Evolutionary conservation across 2,797 vertebrate species (phyloP), one percentile per base, ranked within the genome.

Genomic region (Taeniopygia guttata): DNA sequence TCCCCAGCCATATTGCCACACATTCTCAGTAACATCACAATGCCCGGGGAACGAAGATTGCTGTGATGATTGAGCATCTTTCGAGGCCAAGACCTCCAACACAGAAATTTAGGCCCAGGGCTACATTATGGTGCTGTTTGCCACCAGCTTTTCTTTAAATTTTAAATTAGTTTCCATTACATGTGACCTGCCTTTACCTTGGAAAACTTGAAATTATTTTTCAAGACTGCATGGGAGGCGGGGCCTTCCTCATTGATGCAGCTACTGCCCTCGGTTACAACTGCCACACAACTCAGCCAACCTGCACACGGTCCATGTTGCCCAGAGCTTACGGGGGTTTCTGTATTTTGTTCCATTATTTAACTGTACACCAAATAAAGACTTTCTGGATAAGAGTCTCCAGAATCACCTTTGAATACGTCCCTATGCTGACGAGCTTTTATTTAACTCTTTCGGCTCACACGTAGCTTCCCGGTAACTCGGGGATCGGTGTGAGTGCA

Each of bases 221-320:
- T 32, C 32, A 19, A 22, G 86, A 6, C 15, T 1, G 14, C 0
- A 4, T 5, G 2, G 15, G 55, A n/a, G 2, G 16, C 29, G 22
- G 21, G 3, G 3, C 32, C 29, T 48, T 56, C 16, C 27, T 18
- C 36, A 10, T 0, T 7, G 38, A 30, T 6, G 5, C 5, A 7
- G 16, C 18, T 8, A 23, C 12, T 15, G 1, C 3, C 3, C 16
- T 12, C 7, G 2, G 58, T n/a, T 42, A 25, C 40, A 9, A 5
- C 0, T 7, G 26, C 36, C 32, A 36, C 22, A 2, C 1, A 27
- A 7, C 9, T 45, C 38, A 11, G 9, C 38, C 46, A 42, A 6
- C 2, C 22, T 14, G 29, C 6, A 8, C 0, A 9, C 1, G 2
- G 2, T 7, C 20, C n/a, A 11, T 0, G 4, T 4, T 30, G 38